A percentile compares a stretch with the other conserved stretches of the same genome.
phyloP scores from a whole-genome alignment of 2,888 invertebrate genomes.

The Eupithecia abbreviata region DNA sequence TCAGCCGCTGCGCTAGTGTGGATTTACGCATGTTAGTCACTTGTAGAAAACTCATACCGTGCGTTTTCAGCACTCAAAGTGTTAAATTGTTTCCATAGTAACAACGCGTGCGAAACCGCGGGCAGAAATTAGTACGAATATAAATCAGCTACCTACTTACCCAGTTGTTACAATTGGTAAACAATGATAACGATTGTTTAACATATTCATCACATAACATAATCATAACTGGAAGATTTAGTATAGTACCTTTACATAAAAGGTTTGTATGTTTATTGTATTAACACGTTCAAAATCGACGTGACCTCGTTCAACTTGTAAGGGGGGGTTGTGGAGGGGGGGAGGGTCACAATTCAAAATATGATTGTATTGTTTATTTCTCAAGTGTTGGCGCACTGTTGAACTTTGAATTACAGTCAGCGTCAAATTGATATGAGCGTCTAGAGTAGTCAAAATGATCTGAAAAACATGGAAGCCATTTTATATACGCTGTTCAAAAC shows the following conservation, averaged over 20 bases:
- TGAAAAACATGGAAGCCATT: too few relatives aligned
- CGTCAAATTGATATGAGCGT: too few relatives aligned
- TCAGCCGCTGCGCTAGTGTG: too few relatives aligned
- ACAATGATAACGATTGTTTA: background rate
- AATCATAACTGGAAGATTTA: background rate
- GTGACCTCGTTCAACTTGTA: slow-evolving; percentile 10
- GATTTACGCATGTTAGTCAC: too few relatives aligned
- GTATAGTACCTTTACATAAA: background rate
- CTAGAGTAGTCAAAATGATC: too few relatives aligned
- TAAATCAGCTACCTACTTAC: background rate
- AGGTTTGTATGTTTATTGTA: slow-evolving; percentile 26
- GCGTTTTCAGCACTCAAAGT: too few relatives aligned
- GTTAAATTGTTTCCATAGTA: too few relatives aligned
- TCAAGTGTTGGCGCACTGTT: slow-evolving; percentile 2
- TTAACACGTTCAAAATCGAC: slow-evolving; percentile 27
- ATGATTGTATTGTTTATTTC: slow-evolving; percentile 30
- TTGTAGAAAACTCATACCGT: too few relatives aligned
- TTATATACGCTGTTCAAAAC: too few relatives aligned
- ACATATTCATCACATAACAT: background rate
- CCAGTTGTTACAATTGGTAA: background rate
- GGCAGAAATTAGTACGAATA: background rate
- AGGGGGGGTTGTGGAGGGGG: background rate
- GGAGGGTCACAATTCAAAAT: slow-evolving; percentile 17
- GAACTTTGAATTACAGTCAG: background rate
- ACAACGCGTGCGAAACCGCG: too few relatives aligned